Percentiles rank a stretch among this genome's conserved stretches.
Conservation (phyloP, 2,888 invertebrate species). For the Phrixothrix hirtus region DNA sequence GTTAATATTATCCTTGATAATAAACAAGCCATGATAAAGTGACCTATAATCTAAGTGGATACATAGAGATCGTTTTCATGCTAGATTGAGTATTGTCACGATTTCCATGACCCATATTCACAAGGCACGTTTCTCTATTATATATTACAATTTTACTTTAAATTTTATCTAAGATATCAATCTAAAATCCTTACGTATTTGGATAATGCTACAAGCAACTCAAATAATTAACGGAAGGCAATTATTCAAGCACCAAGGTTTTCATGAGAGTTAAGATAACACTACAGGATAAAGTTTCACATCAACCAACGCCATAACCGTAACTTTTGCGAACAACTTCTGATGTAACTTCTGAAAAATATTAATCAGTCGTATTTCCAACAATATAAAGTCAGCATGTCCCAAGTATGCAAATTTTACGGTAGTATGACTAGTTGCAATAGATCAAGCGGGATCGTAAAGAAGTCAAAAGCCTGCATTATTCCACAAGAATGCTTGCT, state of each 20-base stretch:
- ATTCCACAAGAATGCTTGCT: conserved; percentile 21
- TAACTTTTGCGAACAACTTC: too few species aligned
- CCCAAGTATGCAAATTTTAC: conserved; percentile 32
- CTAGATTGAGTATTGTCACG: conserved; percentile 46
- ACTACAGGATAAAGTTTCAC: conserved; percentile 19
- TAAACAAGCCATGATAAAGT: conserved; percentile 36
- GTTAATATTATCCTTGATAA: background rate
- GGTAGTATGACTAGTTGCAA: conserved; percentile 32
- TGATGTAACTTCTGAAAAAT: conserved; percentile 21
- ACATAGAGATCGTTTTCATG: conserved; percentile 40
- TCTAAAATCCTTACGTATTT: too few species aligned
- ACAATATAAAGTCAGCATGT: conserved; percentile 16
- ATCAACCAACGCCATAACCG: conserved; percentile 23
- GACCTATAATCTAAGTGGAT: conserved; percentile 36
- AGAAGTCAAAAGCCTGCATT: conserved; percentile 23
- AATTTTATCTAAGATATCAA: conserved; percentile 6
- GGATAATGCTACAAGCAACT: too few species aligned
- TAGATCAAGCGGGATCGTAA: conserved; percentile 30
- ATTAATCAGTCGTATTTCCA: conserved; percentile 16
- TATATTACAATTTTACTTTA: conserved; percentile 6
- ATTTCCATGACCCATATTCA: conserved; percentile 45
- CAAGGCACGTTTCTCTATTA: conserved; percentile 29
- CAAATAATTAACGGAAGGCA: too few species aligned
- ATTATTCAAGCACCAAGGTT: too few species aligned
- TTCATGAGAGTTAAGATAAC: conserved; percentile 5